phyloP scores from a whole-genome alignment of 2,797 vertebrate genomes.

The Hephaestus fuliginosus region DNA sequence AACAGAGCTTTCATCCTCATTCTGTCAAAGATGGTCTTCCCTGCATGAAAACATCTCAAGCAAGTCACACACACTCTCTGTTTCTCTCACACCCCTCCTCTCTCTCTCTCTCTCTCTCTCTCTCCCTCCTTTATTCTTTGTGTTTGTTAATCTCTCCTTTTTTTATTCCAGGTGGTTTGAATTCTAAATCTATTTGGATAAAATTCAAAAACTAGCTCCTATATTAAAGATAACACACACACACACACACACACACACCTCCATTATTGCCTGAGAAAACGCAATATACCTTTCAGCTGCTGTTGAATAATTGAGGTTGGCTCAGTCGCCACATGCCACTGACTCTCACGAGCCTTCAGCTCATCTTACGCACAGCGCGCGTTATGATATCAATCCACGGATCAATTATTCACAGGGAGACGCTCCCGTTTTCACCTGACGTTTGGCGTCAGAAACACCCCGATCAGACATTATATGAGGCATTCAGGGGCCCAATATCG shows the following conservation, averaged over 20 bases:
- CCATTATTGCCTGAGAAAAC: conserved; percentile 76
- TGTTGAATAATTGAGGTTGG: conserved; percentile 89
- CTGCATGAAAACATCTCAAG: conserved; percentile 69
- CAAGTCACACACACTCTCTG: conserved; percentile 28
- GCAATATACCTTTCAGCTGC: conserved; percentile 83
- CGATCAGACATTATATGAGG: background rate
- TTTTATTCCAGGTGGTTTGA: background rate
- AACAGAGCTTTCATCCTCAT: conserved; percentile 83
- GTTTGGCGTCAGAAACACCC: conserved; percentile 23
- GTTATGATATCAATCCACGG: conserved; percentile 86
- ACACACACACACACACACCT: conserved; percentile 39
- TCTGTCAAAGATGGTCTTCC: conserved; percentile 86
- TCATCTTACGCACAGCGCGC: conserved; percentile 83
- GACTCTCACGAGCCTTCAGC: conserved; percentile 81
- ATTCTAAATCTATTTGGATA: background rate
- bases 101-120: background rate
- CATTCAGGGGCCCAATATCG: background rate
- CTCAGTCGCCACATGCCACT: conserved; percentile 87
- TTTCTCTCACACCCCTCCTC: background rate
- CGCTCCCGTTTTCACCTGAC: conserved; percentile 18
- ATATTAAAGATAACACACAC: conserved; percentile 3
- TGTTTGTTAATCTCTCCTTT: background rate
- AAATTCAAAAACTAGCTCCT: background rate
- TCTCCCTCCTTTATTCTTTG: background rate
- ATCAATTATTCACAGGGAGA: conserved; percentile 76